Evolutionary conservation across 1,140 invertebrate genomes (phyloP), one percentile per base, ranked within the genome.

Genomic region (Calycopis cecrops): DNA sequence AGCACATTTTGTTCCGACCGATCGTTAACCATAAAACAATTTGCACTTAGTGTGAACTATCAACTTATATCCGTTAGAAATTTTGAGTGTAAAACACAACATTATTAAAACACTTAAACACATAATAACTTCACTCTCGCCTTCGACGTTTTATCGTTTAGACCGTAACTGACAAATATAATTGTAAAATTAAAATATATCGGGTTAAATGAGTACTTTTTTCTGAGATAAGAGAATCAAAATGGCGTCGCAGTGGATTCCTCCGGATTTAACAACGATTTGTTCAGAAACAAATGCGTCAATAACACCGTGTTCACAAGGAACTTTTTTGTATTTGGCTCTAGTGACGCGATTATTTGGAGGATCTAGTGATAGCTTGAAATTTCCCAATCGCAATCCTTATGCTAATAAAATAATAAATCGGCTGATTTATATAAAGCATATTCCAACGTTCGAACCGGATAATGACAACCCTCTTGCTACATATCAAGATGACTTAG

Each of bases 341-440:
- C 68, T 92, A 17, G 57, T 92, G 1, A 73, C 88, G 0, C 85
- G 85, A 18, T 63, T 92, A 1, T 91, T 92, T 55, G 90, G 91
- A 2, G 71, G 85, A 9, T 90, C 90, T 0, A 51, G 67, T 1
- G 77, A 84, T 38, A 67, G 60, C 35, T 48, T 59, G 17, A 28
- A 28, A 28, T 66, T 69, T 47, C 53, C 61, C n/a, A 73, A 60
- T 62, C 62, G 56, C 2, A 69, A 73, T 51, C 65, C 73, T 7
- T 70, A 28, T 6, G 2, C 21, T 28, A 28, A 63, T 35, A 47
- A 60, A 10, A 51, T 11, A 21, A 42, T 17, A 18, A 33, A 55
- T 49, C 33, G 57, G 35, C 17, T 33, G n/a, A n/a, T n/a, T n/a
- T n/a, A n/a, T n/a, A n/a, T n/a, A 40, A 35, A 35, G 49, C 44